Evolutionary conservation across 2,113 vertebrate species (phyloP).

Genomic region (Scomber scombrus): DNA sequence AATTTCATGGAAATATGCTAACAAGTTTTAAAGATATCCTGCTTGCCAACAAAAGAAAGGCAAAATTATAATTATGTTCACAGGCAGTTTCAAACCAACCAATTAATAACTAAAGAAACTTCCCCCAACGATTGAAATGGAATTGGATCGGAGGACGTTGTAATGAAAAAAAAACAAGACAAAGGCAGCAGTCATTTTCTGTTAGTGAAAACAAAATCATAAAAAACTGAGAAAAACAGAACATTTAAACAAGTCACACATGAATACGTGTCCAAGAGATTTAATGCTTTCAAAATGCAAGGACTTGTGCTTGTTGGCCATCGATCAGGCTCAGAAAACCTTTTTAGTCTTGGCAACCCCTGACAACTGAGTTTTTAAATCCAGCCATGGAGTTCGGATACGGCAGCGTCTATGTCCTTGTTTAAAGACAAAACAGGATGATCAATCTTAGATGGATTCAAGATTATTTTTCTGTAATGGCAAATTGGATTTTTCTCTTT

Average conservation of each 20-base stretch:
- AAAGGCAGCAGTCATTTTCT: too few relatives aligned
- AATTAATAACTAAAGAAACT: neutral
- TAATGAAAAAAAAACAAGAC: too few relatives aligned
- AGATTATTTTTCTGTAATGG: slow-evolving; percentile 3
- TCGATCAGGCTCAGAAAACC: slow-evolving; percentile 31
- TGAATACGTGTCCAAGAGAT: slow-evolving; percentile 13
- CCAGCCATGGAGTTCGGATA: slow-evolving; percentile 9
- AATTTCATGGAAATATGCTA: slow-evolving; percentile 14
- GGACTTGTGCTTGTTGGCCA: slow-evolving; percentile 4
- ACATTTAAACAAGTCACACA: slow-evolving; percentile 1
- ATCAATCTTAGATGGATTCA: slow-evolving; percentile 23
- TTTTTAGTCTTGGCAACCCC: slow-evolving; percentile 29
- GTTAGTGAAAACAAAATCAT: neutral
- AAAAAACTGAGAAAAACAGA: neutral
- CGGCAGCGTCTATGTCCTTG: neutral
- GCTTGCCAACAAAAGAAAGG: slow-evolving; percentile 8
- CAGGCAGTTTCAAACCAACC: slow-evolving; percentile 5
- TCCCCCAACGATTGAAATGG: too few relatives aligned
- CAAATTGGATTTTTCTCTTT: slow-evolving; percentile 36
- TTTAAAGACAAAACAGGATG: slow-evolving; percentile 6
- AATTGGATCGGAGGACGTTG: too few relatives aligned
- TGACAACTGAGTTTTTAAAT: slow-evolving; percentile 31
- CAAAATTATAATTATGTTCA: slow-evolving; percentile 4
- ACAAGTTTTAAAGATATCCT: neutral
- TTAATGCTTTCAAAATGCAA: slow-evolving; percentile 10